phyloP scores from a whole-genome alignment of 2,888 invertebrate genomes.

The Podotricha telesiphe region DNA sequence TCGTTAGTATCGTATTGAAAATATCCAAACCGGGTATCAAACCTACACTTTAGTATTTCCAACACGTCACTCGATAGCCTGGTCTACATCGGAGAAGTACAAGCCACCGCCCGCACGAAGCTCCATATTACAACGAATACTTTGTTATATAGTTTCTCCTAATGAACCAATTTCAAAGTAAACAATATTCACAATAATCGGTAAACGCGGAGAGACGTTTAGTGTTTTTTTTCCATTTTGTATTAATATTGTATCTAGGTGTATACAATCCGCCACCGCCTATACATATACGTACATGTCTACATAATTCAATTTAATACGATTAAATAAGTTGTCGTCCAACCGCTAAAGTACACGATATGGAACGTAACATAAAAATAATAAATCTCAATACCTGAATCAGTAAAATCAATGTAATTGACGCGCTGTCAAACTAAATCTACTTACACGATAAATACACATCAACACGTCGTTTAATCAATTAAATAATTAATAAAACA shows the following conservation, averaged over 20 bases:
- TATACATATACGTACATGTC: constrained; percentile 65
- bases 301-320: constrained; percentile 65
- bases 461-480: constrained; percentile 35
- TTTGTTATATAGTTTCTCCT: constrained; percentile 3
- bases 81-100: neutral
- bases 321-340: constrained; percentile 55
- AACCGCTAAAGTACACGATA: constrained; percentile 62
- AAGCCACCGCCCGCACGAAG: constrained; percentile 1
- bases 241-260: constrained; percentile 67
- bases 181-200: neutral
- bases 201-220: constrained; percentile 27
- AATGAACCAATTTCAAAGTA: constrained; percentile 14
- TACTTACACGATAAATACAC: constrained; percentile 49
- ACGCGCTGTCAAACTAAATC: constrained; percentile 64
- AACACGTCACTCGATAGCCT: neutral
- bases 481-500: constrained; percentile 48
- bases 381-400: constrained; percentile 62
- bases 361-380: constrained; percentile 64
- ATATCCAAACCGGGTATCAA: neutral
- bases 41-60: neutral
- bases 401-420: constrained; percentile 62
- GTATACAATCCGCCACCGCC: constrained; percentile 75
- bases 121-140: constrained; percentile 2
- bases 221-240: constrained; percentile 55
- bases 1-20: neutral